Percentiles rank a stretch among this genome's conserved stretches.
Evolutionary conservation across 2,797 vertebrate species (phyloP).

Genomic region (Crenichthys baileyi): DNA sequence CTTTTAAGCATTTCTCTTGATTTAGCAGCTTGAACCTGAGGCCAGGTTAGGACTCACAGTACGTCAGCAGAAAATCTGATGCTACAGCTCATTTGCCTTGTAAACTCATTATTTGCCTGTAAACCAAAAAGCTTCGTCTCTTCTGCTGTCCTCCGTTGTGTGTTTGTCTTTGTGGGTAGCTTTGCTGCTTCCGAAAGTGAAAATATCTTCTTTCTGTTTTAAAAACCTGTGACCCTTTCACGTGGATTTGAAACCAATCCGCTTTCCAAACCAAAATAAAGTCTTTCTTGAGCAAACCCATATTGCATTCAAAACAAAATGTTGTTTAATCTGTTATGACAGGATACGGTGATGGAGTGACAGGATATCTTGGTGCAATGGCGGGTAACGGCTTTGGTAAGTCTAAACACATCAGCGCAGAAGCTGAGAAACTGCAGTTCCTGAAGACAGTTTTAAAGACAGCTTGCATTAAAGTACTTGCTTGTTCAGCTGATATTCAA

Average conservation of each 20-base stretch:
- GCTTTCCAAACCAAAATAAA: not conserved
- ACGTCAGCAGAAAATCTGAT: slow-evolving; percentile 8
- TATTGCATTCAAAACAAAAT: not conserved
- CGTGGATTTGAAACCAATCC: not conserved
- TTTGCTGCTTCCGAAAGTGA: slow-evolving; percentile 7
- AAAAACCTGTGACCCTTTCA: not conserved
- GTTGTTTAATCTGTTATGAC: slow-evolving; percentile 29
- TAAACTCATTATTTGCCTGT: slow-evolving; percentile 45
- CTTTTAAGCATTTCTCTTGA: not conserved
- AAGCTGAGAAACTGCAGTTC: not conserved
- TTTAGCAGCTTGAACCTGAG: not conserved
- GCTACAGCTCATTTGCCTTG: slow-evolving; percentile 47
- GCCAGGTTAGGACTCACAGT: not conserved
- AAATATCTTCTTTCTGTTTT: not conserved
- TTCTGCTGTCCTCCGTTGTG: not conserved
- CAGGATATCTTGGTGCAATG: slow-evolving; percentile 60
- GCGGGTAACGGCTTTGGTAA: slow-evolving; percentile 66
- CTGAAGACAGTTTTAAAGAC: not conserved
- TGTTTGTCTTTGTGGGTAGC: slow-evolving; percentile 4
- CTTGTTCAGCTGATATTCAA: not conserved
- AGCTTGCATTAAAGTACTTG: not conserved
- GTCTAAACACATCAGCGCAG: slow-evolving; percentile 2
- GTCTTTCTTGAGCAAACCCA: not conserved
- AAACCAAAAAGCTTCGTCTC: not conserved
- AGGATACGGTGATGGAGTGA: slow-evolving; percentile 67